Evolutionary conservation across 2,797 vertebrate species (phyloP).

Genomic region (Apogon hyalosoma): DNA sequence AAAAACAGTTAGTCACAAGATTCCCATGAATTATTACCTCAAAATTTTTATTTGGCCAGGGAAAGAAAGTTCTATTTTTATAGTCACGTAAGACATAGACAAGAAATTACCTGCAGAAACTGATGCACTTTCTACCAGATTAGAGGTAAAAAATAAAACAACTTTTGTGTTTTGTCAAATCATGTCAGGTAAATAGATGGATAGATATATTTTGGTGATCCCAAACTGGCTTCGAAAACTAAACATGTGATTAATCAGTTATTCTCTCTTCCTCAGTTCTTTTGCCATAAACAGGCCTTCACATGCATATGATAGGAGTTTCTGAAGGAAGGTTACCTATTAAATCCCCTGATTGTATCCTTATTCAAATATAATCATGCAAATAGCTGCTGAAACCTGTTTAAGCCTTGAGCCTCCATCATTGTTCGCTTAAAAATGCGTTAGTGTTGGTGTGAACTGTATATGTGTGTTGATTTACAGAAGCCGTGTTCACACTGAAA

Average conservation of each 20-base stretch:
- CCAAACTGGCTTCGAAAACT: no score
- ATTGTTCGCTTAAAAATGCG: not conserved
- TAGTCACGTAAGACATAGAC: no score
- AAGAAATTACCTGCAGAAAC: not conserved
- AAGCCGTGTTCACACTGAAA: conserved; percentile 12
- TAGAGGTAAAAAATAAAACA: no score
- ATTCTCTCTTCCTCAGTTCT: not conserved
- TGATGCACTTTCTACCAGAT: not conserved
- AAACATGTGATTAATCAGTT: no score
- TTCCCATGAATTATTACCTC: conserved; percentile 12
- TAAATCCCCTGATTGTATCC: not conserved
- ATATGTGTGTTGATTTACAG: not conserved
- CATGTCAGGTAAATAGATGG: no score
- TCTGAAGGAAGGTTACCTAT: not conserved
- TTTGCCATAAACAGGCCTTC: conserved; percentile 7
- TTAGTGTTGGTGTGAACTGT: not conserved
- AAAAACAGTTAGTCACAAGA: conserved; percentile 42
- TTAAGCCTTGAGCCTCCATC: not conserved
- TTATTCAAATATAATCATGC: conserved; percentile 2
- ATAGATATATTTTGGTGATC: no score
- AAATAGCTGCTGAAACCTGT: conserved; percentile 10
- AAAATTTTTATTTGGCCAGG: not conserved
- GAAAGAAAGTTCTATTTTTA: not conserved
- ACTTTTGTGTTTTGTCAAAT: no score
- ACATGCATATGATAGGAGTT: not conserved